Conservation (phyloP, 2,797 vertebrate species). For the Microctenopoma stevenorrisi region DNA sequence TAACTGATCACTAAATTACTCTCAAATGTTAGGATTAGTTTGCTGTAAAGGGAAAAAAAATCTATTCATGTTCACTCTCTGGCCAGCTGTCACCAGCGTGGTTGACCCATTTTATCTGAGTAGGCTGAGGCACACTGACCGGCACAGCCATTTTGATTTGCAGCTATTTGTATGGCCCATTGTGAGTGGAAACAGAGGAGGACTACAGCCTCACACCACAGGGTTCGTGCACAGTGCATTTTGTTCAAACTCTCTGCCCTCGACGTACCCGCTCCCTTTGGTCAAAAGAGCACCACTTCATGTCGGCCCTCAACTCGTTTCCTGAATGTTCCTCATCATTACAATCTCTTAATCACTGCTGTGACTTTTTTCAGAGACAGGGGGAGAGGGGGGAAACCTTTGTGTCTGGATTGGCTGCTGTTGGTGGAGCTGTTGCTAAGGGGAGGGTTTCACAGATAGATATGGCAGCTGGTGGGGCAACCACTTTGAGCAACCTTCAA, state of each 20-base stretch:
- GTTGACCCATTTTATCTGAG: conserved; percentile 77
- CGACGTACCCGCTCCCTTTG: background rate
- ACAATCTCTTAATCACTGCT: conserved; percentile 65
- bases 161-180: conserved; percentile 57
- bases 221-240: conserved; percentile 38
- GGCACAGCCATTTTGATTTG: conserved; percentile 73
- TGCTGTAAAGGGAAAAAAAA: background rate
- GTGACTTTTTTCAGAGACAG: conserved; percentile 32
- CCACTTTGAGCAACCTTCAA: conserved; percentile 33
- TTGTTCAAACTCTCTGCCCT: conserved; percentile 49
- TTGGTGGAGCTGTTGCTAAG: conserved; percentile 80
- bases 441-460: conserved; percentile 60
- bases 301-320: conserved; percentile 36
- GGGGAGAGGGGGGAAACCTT: background rate
- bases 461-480: conserved; percentile 28
- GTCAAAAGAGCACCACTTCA: conserved; percentile 30
- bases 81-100: conserved; percentile 66
- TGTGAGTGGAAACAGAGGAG: conserved; percentile 51
- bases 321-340: conserved; percentile 54
- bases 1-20: too few species aligned
- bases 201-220: conserved; percentile 33
- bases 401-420: conserved; percentile 69
- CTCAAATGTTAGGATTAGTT: background rate
- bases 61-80: conserved; percentile 1
- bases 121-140: conserved; percentile 66